phyloP scores from a whole-genome alignment of 2,888 invertebrate genomes.

The Chloroclystis v-ata region DNA sequence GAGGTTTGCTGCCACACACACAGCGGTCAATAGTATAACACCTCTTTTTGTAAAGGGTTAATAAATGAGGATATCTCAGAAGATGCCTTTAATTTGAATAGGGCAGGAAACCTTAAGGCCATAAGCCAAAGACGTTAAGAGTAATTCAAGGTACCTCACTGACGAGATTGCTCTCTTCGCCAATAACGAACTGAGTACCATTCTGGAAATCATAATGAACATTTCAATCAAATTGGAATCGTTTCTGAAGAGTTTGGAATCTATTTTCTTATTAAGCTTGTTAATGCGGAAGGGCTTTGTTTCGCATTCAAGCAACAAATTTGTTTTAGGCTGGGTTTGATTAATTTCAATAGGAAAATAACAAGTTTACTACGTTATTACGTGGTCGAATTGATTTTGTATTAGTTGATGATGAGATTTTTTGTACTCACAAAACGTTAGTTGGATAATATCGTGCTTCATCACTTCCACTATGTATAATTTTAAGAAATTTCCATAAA shows the following conservation, averaged over 20 bases:
- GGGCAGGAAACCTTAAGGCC: conserved; percentile 33
- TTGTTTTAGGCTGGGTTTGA: neutral
- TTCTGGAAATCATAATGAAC: conserved; percentile 22
- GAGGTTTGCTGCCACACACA: no score
- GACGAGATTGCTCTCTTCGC: conserved; percentile 35
- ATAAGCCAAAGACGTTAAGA: conserved; percentile 28
- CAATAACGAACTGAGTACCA: conserved; percentile 30
- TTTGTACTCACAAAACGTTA: no score
- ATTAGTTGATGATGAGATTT: no score
- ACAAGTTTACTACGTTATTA: no score
- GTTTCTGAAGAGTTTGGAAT: conserved; percentile 4
- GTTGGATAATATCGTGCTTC: no score
- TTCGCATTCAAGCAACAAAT: neutral
- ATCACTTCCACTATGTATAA: no score
- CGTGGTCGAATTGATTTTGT: no score
- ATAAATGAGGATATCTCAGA: conserved; percentile 40
- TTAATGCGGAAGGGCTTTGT: neutral
- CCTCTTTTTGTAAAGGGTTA: no score
- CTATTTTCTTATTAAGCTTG: neutral
- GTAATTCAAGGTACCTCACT: conserved; percentile 23
- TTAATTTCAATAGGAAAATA: neutral
- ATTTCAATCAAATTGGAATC: conserved; percentile 24
- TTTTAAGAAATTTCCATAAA: no score
- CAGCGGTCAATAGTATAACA: no score
- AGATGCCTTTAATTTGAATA: conserved; percentile 45